Base-by-base conservation (phyloP, 1,140 invertebrate genomes). In the Oreohelix idahoensis region DNA sequence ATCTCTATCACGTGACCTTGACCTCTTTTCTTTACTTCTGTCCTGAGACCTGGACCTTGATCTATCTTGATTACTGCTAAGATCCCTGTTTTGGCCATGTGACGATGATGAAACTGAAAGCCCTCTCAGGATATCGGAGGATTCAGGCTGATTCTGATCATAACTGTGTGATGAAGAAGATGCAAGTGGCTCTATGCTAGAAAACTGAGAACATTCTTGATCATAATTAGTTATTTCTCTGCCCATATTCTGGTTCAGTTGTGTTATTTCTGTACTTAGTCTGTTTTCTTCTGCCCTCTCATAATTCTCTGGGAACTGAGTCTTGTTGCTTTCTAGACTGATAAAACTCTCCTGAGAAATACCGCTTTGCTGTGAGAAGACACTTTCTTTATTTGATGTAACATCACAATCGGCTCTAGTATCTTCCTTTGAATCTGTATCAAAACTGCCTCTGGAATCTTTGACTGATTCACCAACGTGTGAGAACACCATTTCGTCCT, bases 1-100 rank as follows among this genome's bases (percentile, higher is more conserved):
- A 20, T 69, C 51, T 66, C 53, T 45, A 29, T 79, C 77, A 5
- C 58, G 35, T 36, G 79, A 80, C 11, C 66, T 35, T 45, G 79
- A 80, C 39, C 79, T 42, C n/a, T 23, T 39, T 45, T 66, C 69
- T 35, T 38, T 70, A 23, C 36, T 11, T 29, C 78, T 49, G 20
- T 53, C 49, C 15, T 38, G 49, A 1, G 76, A 66, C 78, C 78
- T 69, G n/a, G 49, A 69, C 63, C 69, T 80, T n/a, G 77, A 79
- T 20, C 79, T 42, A 35, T 35, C 29, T n/a, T 66, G 39, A 35
- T 45, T 1, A 17, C 75, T 36, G 13, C 71, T 39, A 74, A 4
- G 1, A 58, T n/a, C 20, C 26, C 53, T 58, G 20, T 49, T 15
- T 38, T 36, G 35, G 20, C 4, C 51, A 53, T 36, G 29, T 42